These are phyloP conservation scores for Rhingia campestris DNA, from an alignment of 2,888 invertebrate genomes.

Conservation along the genomic window DNA sequence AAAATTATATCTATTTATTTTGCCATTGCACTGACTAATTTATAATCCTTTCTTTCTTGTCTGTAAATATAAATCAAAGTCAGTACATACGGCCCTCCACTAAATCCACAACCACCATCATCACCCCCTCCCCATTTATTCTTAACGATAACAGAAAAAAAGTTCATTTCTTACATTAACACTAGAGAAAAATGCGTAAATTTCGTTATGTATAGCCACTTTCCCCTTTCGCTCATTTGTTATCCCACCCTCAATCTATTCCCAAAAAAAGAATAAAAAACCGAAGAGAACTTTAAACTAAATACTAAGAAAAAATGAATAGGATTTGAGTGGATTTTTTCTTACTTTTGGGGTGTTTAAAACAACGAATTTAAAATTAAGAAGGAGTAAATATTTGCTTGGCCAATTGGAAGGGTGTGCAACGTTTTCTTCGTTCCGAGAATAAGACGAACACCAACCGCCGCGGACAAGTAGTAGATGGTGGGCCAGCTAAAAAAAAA, in stretches of 20 bases:
- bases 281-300: conserved; percentile 68
- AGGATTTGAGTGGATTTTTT: conserved; percentile 58
- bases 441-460: conserved; percentile 58
- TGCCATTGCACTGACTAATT: conserved; percentile 58
- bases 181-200: conserved; percentile 72
- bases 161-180: conserved; percentile 68
- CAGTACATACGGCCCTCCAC: conserved; percentile 48
- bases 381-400: conserved; percentile 75
- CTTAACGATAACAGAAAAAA: conserved; percentile 43
- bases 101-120: conserved; percentile 5
- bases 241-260: conserved; percentile 63
- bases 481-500: conserved; percentile 27
- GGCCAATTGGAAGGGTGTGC: conserved; percentile 74
- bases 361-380: conserved; percentile 74
- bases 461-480: conserved; percentile 44
- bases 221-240: conserved; percentile 74
- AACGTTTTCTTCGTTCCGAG: conserved; percentile 59
- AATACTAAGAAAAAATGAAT: conserved; percentile 70
- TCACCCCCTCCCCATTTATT: conserved; percentile 14
- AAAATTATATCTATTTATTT: conserved; percentile 52
- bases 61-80: conserved; percentile 42
- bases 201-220: conserved; percentile 71
- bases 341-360: conserved; percentile 70
- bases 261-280: conserved; percentile 29
- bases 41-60: conserved; percentile 34